A percentile compares a stretch with the other conserved stretches of the same genome.
Conservation (phyloP, 2,797 vertebrate genomes). For the Echiichthys vipera region DNA sequence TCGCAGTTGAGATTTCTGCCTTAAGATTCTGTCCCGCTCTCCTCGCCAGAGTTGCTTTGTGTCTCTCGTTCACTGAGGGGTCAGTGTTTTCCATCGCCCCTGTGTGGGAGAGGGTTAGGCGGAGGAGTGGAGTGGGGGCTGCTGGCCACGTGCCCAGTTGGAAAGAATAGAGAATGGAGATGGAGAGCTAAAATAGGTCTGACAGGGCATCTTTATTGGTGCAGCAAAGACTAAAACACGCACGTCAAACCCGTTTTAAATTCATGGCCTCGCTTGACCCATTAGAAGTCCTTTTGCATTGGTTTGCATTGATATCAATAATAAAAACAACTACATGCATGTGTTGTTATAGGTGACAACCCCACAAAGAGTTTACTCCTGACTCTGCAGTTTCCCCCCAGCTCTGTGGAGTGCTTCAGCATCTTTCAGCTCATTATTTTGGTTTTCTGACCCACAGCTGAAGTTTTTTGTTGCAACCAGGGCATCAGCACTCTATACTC, state of each 20-base stretch:
- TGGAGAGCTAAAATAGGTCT: conserved; percentile 62
- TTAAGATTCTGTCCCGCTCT: conserved; percentile 52
- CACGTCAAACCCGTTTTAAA: conserved; percentile 63
- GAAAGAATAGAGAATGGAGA: conserved; percentile 53
- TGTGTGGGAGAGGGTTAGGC: conserved; percentile 57
- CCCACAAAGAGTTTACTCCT: not conserved
- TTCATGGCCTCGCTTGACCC: conserved; percentile 22
- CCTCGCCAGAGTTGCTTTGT: conserved; percentile 46
- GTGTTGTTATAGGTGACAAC: not conserved
- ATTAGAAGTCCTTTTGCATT: not conserved
- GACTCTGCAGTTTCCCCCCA: not conserved
- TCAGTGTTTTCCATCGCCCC: conserved; percentile 72
- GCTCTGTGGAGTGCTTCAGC: not conserved
- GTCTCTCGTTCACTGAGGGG: conserved; percentile 59
- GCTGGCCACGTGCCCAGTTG: conserved; percentile 57
- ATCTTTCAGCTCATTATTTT: not conserved
- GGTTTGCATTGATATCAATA: too few species aligned
- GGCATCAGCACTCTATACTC: too few species aligned
- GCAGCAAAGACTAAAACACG: conserved; percentile 49
- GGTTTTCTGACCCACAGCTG: not conserved
- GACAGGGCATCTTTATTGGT: conserved; percentile 52
- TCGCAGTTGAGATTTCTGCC: conserved; percentile 60
- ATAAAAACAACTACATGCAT: too few species aligned
- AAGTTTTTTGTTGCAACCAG: too few species aligned
- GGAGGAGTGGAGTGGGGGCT: conserved; percentile 28